Evolutionary conservation across 2,888 invertebrate species (phyloP).

Genomic region (Lordiphosa andalusiaca): DNA sequence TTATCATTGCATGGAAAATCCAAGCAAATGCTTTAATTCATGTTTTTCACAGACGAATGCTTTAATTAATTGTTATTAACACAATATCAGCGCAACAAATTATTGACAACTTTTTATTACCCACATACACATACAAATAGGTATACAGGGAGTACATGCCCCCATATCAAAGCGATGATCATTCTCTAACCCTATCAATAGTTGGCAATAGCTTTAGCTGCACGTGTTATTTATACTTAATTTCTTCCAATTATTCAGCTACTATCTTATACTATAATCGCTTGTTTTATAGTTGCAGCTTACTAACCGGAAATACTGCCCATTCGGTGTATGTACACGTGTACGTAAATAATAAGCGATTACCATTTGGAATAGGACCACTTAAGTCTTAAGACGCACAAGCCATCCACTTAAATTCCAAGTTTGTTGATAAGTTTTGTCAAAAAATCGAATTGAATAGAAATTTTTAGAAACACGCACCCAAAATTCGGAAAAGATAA

Average conservation of each 20-base stretch:
- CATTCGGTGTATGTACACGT: slow-evolving; percentile 4
- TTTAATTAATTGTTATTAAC: slow-evolving; percentile 59
- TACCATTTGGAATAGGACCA: slow-evolving; percentile 12
- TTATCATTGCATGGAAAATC: slow-evolving; percentile 20
- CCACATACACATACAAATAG: background rate
- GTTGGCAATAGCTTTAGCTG: slow-evolving; percentile 17
- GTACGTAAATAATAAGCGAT: background rate
- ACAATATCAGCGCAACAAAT: slow-evolving; percentile 31
- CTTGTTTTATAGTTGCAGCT: slow-evolving; percentile 31
- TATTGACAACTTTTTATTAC: slow-evolving; percentile 19
- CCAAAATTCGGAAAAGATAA: slow-evolving; percentile 17
- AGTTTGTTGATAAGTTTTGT: slow-evolving; percentile 19
- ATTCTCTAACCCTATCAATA: slow-evolving; percentile 11
- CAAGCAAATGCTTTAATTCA: slow-evolving; percentile 30
- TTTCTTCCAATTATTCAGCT: slow-evolving; percentile 67
- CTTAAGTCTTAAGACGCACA: slow-evolving; percentile 19
- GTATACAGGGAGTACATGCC: too few species aligned
- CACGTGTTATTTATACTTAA: slow-evolving; percentile 49
- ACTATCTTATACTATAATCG: slow-evolving; percentile 55
- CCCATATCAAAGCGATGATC: slow-evolving; percentile 30
- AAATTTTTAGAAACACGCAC: slow-evolving; percentile 12
- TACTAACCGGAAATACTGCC: slow-evolving; percentile 64
- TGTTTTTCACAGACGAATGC: slow-evolving; percentile 59
- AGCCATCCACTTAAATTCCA: background rate
- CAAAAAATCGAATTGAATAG: slow-evolving; percentile 8